These are phyloP conservation scores for Sycophila sp. DNA, from an alignment of 1,140 invertebrate species.

Conservation along the genomic window DNA sequence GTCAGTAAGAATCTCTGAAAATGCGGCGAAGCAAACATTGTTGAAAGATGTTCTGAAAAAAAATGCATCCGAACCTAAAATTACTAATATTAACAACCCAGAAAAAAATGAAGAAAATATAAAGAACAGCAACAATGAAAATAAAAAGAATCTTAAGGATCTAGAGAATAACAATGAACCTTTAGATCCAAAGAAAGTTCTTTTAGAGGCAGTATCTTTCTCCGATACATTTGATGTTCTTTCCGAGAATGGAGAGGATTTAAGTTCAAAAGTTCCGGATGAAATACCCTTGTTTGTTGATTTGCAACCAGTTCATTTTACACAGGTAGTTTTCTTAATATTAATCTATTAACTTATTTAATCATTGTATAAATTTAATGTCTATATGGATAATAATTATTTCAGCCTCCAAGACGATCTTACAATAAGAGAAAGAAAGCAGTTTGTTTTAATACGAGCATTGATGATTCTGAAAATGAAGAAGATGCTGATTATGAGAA, in stretches of 20 bases:
- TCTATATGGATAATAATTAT: background rate
- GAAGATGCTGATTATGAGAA: constrained; percentile 21
- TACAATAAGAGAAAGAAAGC: constrained; percentile 53
- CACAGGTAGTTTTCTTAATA: constrained; percentile 51
- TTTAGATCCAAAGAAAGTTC: background rate
- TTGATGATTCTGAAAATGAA: constrained; percentile 16
- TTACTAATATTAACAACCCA: no score
- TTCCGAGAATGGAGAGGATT: constrained; percentile 32
- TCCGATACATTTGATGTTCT: constrained; percentile 55
- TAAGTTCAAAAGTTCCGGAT: constrained; percentile 6
- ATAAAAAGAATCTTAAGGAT: background rate
- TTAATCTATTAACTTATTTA: constrained; percentile 13
- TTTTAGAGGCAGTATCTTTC: constrained; percentile 36
- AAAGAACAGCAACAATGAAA: background rate
- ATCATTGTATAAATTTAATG: background rate
- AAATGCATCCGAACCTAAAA: constrained; percentile 22
- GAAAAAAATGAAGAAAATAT: constrained; percentile 1
- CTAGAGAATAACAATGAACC: background rate
- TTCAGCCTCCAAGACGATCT: constrained; percentile 53
- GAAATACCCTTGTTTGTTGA: constrained; percentile 51
- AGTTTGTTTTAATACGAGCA: constrained; percentile 24
- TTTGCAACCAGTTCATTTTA: constrained; percentile 53
- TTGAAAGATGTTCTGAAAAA: constrained; percentile 12
- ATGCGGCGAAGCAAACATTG: constrained; percentile 42
- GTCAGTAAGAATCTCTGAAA: constrained; percentile 38